Percentiles rank a stretch among this genome's conserved stretches.
These are phyloP conservation scores for Clavelina lepadiformis DNA, from an alignment of 23 tunicate genomes.

Conservation along the genomic window DNA sequence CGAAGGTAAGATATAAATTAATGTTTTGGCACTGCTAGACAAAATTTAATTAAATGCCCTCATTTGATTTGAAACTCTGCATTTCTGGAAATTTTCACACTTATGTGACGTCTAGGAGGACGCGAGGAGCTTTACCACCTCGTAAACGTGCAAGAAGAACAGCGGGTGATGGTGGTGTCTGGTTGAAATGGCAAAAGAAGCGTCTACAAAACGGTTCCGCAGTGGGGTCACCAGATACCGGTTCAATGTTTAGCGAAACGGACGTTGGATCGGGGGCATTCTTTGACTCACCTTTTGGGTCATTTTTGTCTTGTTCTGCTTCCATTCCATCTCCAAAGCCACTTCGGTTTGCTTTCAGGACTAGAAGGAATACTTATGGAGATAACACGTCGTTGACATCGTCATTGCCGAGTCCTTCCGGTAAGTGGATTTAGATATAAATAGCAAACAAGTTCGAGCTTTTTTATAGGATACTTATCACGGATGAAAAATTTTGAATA, in stretches of 20 bases:
- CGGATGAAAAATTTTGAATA: no score
- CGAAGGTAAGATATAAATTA: slow-evolving; percentile 2
- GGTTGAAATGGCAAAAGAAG: not conserved
- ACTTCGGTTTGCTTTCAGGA: slow-evolving; percentile 40
- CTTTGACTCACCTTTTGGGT: slow-evolving; percentile 74
- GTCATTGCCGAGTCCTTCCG: slow-evolving; percentile 48
- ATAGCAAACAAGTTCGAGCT: no score
- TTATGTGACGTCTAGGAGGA: slow-evolving; percentile 10
- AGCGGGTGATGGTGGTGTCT: not conserved
- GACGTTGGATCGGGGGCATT: slow-evolving; percentile 27
- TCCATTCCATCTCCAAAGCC: slow-evolving; percentile 91
- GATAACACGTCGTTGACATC: slow-evolving; percentile 50
- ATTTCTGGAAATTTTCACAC: not conserved
- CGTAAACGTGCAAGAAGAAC: slow-evolving; percentile 18
- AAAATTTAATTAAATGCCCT: not conserved
- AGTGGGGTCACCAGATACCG: slow-evolving; percentile 30
- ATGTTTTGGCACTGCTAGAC: not conserved
- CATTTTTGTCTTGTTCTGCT: slow-evolving; percentile 54
- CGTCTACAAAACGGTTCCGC: not conserved
- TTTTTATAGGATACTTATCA: no score
- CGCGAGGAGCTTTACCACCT: slow-evolving; percentile 6
- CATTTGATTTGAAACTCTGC: not conserved
- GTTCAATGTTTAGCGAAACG: slow-evolving; percentile 37
- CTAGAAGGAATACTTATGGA: slow-evolving; percentile 13
- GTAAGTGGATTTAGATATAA: no score